These are phyloP conservation scores for Alexandromys fortis DNA, from an alignment of 2,113 vertebrate species.

Conservation along the genomic window DNA sequence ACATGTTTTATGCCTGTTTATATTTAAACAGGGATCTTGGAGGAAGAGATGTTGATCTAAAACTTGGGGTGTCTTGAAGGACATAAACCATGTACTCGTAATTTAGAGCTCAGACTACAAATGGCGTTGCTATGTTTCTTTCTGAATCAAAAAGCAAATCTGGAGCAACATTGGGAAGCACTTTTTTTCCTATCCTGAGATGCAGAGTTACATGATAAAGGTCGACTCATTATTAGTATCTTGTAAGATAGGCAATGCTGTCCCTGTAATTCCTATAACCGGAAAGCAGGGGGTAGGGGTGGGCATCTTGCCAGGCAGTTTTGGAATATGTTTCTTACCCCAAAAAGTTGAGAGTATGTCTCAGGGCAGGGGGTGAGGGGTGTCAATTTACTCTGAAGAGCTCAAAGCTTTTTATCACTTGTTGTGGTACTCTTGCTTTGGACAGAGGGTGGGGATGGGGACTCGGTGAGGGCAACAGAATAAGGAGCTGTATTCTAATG, in stretches of 20 bases:
- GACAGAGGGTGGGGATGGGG: neutral
- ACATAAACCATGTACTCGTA: neutral
- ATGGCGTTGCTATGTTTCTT: neutral
- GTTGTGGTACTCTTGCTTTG: neutral
- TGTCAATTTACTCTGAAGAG: conserved; percentile 56
- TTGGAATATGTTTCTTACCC: conserved; percentile 3
- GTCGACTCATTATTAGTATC: conserved; percentile 63
- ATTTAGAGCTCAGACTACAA: neutral
- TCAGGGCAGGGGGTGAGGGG: neutral
- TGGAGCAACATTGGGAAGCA: conserved; percentile 55
- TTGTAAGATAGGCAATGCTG: conserved; percentile 21
- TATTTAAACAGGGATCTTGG: conserved; percentile 42
- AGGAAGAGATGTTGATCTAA: conserved; percentile 32
- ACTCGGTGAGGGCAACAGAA: neutral
- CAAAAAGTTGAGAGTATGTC: conserved; percentile 25
- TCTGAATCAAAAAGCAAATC: conserved; percentile 18
- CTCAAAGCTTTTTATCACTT: conserved; percentile 41
- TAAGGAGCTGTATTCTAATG: conserved; percentile 25
- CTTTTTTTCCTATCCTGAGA: neutral
- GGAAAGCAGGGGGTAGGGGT: neutral
- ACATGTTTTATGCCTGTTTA: conserved; percentile 20
- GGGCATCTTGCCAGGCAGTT: conserved; percentile 19
- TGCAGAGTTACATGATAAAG: conserved; percentile 12
- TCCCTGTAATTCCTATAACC: neutral
- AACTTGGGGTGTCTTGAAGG: conserved; percentile 28